phyloP scores from a whole-genome alignment of 2,797 vertebrate genomes.

The Acrossocheilus fasciatus region DNA sequence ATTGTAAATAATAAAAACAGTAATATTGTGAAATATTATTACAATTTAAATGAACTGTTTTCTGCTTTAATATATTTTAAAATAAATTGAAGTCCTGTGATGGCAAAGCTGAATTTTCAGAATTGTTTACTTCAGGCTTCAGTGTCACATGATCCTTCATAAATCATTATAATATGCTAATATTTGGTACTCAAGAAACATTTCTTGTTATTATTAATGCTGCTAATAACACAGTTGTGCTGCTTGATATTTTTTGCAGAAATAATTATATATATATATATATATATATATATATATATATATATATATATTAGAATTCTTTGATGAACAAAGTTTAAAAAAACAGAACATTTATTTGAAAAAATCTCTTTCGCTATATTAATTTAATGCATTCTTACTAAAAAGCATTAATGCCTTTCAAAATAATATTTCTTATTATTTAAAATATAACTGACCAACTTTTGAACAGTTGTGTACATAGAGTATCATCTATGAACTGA shows the following conservation, averaged over 20 bases:
- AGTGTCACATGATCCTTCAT: background rate
- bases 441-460: background rate
- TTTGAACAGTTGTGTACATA: background rate
- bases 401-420: background rate
- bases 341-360: background rate
- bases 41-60: background rate
- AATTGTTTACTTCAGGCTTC: background rate
- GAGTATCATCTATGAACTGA: background rate
- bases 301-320: background rate
- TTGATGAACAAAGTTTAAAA: background rate
- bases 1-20: background rate
- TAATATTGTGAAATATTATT: background rate
- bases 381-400: background rate
- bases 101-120: background rate
- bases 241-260: background rate
- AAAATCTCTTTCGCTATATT: background rate
- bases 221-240: no score
- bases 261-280: no score
- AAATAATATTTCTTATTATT: no score
- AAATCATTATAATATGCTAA: background rate
- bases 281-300: no score
- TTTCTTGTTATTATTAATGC: background rate
- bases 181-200: background rate
- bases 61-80: no score
- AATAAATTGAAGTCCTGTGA: background rate